Evolutionary conservation across 2,113 vertebrate species (phyloP), one percentile per base, ranked within the genome.

Genomic region (Nerophis ophidion): DNA sequence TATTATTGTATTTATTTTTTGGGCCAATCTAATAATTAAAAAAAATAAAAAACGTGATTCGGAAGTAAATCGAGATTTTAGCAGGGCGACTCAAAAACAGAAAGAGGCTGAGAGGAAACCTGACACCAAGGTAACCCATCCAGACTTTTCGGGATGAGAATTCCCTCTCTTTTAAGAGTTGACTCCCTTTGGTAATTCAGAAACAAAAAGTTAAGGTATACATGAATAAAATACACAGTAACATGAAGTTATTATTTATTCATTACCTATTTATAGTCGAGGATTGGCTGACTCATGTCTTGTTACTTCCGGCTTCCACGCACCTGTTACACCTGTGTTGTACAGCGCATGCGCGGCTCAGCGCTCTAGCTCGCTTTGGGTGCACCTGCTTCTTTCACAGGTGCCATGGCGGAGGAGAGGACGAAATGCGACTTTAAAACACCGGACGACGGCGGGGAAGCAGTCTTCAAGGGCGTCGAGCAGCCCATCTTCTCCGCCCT

Each of bases 271-370:
- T 50, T 50, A 50, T 5, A 19, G 17, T 34, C 6, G 38, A 35
- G 14, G 36, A 34, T 16, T 38, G 60, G 26, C 49, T 51, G 53
- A 70, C 53, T 34, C 11, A 9, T 34, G 53, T 52, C 10, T 35
- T 11, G n/a, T 57, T 45, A 88, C 88, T 90, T 90, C 88, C 88
- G 83, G 56, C 76, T 90, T 86, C 70, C 64, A 66, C 74, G 75
- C 76, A 87, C 86, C 82, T 86, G 78, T 82, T 80, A 47, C 85
- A 89, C 89, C 90, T 90, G 90, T 65, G 63, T 80, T 63, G 12
- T 44, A 71, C 81, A 70, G 74, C 84, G 61, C 52, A 8, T 13
- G 36, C 3, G 67, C 58, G 59, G 50, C 33, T 48, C 52, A 26
- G 26, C 26, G 26, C 26, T 26, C 3, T 51, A 9, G 60, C 42